Conservation (phyloP, 2,797 vertebrate species). For the Sebastes minor region DNA sequence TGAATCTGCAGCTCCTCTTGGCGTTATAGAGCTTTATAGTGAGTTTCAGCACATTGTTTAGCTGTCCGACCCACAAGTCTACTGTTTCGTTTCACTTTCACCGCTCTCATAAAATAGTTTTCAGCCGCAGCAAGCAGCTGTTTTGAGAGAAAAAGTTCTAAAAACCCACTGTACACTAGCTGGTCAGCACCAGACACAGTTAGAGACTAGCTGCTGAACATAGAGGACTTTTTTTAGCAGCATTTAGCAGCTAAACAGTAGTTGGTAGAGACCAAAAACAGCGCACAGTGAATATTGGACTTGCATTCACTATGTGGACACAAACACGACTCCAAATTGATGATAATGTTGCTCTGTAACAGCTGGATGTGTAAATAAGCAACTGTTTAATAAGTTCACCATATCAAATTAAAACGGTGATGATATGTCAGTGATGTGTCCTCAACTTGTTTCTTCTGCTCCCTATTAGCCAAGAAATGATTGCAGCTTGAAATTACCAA, state of each 20-base stretch:
- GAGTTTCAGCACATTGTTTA: neutral
- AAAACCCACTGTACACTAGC: neutral
- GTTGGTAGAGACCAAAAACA: neutral
- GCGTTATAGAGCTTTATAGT: neutral
- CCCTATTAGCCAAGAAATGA: neutral
- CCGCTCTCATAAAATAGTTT: neutral
- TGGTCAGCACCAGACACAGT: neutral
- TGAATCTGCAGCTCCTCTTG: neutral
- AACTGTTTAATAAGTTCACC: neutral
- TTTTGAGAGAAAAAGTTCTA: neutral
- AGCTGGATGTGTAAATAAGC: neutral
- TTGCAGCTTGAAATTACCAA: conserved; percentile 81
- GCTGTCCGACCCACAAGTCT: neutral
- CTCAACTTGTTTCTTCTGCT: neutral
- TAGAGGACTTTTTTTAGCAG: neutral
- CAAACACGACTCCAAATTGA: neutral
- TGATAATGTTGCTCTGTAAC: neutral
- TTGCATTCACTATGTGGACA: neutral
- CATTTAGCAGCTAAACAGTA: neutral
- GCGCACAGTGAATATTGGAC: neutral
- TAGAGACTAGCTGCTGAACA: neutral
- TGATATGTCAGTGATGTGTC: no score
- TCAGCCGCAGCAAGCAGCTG: neutral
- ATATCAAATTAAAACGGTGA: neutral
- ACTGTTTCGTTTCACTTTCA: neutral